phyloP scores from a whole-genome alignment of 2,888 invertebrate species.

The Tortrix viridana region DNA sequence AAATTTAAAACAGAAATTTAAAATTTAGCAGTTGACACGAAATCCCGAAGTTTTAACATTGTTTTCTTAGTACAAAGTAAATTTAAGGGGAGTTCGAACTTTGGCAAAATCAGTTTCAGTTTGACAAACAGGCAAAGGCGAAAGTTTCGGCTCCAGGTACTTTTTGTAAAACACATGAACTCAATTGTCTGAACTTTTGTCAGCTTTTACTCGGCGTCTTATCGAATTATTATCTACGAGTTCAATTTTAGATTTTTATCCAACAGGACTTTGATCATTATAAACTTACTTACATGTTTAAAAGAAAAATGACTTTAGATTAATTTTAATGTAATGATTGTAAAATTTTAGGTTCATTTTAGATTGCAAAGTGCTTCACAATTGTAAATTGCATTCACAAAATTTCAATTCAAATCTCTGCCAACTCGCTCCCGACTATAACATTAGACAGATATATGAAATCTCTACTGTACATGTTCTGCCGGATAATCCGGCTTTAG shows the following conservation, averaged over 20 bases:
- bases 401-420: constrained; percentile 16
- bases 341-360: too few species aligned
- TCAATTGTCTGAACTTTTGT: constrained; percentile 34
- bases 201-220: constrained; percentile 10
- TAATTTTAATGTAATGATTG: too few species aligned
- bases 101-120: constrained; percentile 38
- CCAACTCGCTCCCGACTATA: constrained; percentile 25
- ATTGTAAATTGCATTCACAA: too few species aligned
- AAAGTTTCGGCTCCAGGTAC: constrained; percentile 28
- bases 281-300: too few species aligned
- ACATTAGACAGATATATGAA: constrained; percentile 44
- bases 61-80: constrained; percentile 36
- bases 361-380: too few species aligned
- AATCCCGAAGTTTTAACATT: constrained; percentile 17
- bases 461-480: constrained; percentile 47
- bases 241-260: constrained; percentile 2
- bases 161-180: constrained; percentile 36
- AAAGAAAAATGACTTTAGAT: background rate
- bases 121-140: constrained; percentile 34
- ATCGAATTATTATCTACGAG: constrained; percentile 26
- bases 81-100: constrained; percentile 29
- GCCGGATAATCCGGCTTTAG: constrained; percentile 51
- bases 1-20: constrained; percentile 1
- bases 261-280: too few species aligned
- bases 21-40: constrained; percentile 30